Conservation (phyloP, 2,113 vertebrate species). For the Natator depressus region DNA sequence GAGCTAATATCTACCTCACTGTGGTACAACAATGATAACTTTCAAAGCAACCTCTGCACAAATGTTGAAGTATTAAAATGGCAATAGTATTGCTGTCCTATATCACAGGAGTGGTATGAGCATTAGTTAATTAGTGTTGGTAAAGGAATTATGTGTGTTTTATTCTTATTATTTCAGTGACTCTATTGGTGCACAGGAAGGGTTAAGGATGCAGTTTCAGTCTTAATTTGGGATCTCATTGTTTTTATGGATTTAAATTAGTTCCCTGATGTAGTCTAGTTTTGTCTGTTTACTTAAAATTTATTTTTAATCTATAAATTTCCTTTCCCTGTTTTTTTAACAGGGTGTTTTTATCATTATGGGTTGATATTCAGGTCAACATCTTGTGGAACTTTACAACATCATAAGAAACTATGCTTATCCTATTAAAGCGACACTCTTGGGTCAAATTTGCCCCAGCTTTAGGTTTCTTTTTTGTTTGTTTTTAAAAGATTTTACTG, state of each 20-base stretch:
- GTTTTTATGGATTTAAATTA: neutral
- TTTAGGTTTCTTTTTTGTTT: neutral
- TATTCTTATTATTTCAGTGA: neutral
- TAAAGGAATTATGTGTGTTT: neutral
- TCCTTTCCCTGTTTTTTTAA: neutral
- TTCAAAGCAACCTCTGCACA: neutral
- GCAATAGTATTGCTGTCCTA: neutral
- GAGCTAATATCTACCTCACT: neutral
- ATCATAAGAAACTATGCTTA: neutral
- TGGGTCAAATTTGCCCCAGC: fast-evolving
- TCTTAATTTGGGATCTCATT: fast-evolving
- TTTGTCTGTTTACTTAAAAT: neutral
- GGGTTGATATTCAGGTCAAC: neutral
- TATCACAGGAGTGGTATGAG: neutral
- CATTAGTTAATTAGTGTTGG: neutral
- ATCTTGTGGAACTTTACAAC: neutral
- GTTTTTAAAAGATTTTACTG: fast-evolving
- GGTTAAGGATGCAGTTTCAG: neutral
- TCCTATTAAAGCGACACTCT: neutral
- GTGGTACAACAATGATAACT: fast-evolving
- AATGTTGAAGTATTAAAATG: neutral
- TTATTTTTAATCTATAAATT: neutral
- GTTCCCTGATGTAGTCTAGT: neutral
- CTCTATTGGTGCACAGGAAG: neutral
- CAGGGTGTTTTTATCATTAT: neutral